Base-by-base conservation (phyloP, 1,140 invertebrate species). In the Adelges cooleyi region DNA sequence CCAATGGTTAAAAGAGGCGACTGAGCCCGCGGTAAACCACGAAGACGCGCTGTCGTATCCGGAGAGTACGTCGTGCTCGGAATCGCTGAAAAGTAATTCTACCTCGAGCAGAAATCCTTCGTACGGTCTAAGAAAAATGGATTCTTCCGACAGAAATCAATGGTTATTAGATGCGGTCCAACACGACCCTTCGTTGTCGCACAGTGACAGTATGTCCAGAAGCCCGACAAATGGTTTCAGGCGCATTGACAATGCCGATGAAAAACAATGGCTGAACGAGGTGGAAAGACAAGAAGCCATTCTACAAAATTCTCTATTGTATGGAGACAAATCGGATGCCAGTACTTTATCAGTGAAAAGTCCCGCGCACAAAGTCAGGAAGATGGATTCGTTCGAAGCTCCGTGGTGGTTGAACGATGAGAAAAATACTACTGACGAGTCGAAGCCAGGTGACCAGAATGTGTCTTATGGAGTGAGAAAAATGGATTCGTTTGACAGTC, bases 401-500 rank as follows among this genome's bases (percentile, higher is more conserved):
- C 52, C 67, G 1, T 68, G 67, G 67, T 66, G 65, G 65, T 62
- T 54, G n/a, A 42, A 49, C 10, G 40, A 46, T 17, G 49, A 65
- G 36, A 36, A 33, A 44, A n/a, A 11, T 36, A n/a, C n/a, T n/a
- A 38, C 29, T 27, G 46, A 40, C 10, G 54, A 42, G 4, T 52
- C 29, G n/a, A 40, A 40, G n/a, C n/a, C n/a, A n/a, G n/a, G n/a
- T n/a, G n/a, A n/a, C n/a, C n/a, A n/a, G n/a, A n/a, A n/a, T n/a
- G n/a, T n/a, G n/a, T n/a, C 22, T 3, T 67, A 49, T 25, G 1
- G 27, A 4, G 44, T 56, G 23, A 66, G 76, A 50, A 83, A 82
- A 68, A 80, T 86, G 33, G 82, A 86, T 72, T 86, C 85, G 2
- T 84, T 83, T 0, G 84, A 86, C 68, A 75, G 77, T 66, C 80